Evolutionary conservation across 2,888 invertebrate genomes (phyloP).

Genomic region (Panopea generosa): DNA sequence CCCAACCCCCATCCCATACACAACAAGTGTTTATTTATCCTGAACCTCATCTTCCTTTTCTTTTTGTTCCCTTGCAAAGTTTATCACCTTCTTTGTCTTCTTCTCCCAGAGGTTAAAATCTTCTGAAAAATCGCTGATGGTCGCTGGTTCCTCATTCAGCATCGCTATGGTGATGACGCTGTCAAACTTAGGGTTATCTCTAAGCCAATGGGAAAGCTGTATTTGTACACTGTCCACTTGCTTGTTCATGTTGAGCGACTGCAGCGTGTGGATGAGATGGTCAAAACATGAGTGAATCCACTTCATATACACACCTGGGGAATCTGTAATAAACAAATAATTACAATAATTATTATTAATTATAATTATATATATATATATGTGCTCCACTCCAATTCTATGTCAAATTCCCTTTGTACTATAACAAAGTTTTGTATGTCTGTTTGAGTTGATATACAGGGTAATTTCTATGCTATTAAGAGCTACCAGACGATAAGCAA

Average conservation of each 20-base stretch:
- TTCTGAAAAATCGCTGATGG: conserved; percentile 68
- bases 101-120: conserved; percentile 75
- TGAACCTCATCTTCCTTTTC: background rate
- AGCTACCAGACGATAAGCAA: too few relatives aligned
- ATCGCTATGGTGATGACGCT: conserved; percentile 57
- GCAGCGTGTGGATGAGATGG: conserved; percentile 71
- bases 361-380: too few relatives aligned
- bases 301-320: conserved; percentile 75
- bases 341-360: too few relatives aligned
- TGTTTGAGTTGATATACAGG: too few relatives aligned
- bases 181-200: conserved; percentile 73
- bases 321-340: conserved; percentile 68
- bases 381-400: too few relatives aligned
- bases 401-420: too few relatives aligned
- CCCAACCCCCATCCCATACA: too few relatives aligned
- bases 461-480: too few relatives aligned
- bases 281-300: conserved; percentile 80
- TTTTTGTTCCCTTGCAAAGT: conserved; percentile 41
- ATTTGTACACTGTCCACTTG: conserved; percentile 70
- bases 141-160: conserved; percentile 65
- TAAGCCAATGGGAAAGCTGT: conserved; percentile 76
- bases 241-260: conserved; percentile 67
- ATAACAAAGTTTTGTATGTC: too few relatives aligned
- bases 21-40: too few relatives aligned
- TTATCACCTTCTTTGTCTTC: conserved; percentile 61